Percentiles rank a stretch among this genome's conserved stretches.
Evolutionary conservation across 2,888 invertebrate species (phyloP).

Genomic region (Anorthoa munda): DNA sequence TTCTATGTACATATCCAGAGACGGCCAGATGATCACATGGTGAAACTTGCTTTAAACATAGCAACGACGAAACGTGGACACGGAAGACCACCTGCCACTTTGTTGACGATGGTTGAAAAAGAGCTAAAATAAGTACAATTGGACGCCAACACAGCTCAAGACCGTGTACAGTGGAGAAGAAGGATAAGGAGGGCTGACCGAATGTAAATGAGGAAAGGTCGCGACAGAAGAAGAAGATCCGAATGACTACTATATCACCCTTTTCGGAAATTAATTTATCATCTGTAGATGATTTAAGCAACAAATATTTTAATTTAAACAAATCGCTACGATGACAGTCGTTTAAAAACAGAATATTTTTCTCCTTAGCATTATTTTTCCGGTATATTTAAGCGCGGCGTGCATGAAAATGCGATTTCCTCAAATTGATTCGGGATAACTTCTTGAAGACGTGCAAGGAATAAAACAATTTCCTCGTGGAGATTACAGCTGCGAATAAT

Average conservation of each 20-base stretch:
- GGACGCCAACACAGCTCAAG: too few relatives aligned
- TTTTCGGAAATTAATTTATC: constrained; percentile 26
- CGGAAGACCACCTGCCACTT: too few relatives aligned
- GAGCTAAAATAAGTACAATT: too few relatives aligned
- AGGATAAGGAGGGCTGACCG: too few relatives aligned
- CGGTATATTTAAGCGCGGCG: constrained; percentile 43
- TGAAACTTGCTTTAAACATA: too few relatives aligned
- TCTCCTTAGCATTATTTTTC: constrained; percentile 34
- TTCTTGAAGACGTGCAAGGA: constrained; percentile 57
- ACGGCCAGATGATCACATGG: too few relatives aligned
- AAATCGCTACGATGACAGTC: constrained; percentile 24
- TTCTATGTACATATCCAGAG: too few relatives aligned
- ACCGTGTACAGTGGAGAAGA: too few relatives aligned
- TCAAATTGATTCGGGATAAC: constrained; percentile 65
- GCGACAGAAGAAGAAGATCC: too few relatives aligned
- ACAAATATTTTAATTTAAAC: constrained; percentile 27
- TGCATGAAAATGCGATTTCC: constrained; percentile 66
- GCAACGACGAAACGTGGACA: too few relatives aligned
- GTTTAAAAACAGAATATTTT: constrained; percentile 38
- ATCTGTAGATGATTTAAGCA: constrained; percentile 2
- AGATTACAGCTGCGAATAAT: constrained; percentile 67
- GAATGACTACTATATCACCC: neutral
- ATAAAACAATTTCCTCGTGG: constrained; percentile 70
- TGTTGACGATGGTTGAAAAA: too few relatives aligned
- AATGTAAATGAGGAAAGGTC: too few relatives aligned